These are phyloP conservation scores for Lydus trimaculatus DNA, from an alignment of 2,888 invertebrate species.

Conservation along the genomic window DNA sequence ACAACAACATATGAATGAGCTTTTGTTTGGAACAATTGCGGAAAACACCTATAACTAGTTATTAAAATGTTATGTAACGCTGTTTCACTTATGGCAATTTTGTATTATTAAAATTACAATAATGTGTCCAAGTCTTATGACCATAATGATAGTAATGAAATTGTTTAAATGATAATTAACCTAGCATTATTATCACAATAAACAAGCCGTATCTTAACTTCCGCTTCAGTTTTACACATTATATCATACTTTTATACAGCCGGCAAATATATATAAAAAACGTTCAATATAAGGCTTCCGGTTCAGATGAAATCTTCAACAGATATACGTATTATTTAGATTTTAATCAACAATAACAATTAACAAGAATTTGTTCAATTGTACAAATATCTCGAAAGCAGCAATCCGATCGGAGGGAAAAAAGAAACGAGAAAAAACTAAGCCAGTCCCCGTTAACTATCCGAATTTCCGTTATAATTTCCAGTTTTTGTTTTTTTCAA, in stretches of 20 bases:
- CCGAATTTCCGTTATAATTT: neutral
- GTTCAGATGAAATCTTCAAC: neutral
- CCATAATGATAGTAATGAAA: neutral
- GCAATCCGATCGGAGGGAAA: neutral
- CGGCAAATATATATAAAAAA: neutral
- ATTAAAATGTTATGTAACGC: constrained; percentile 2
- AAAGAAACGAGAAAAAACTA: too few relatives aligned
- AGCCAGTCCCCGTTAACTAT: too few relatives aligned
- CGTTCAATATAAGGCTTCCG: neutral
- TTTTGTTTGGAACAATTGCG: neutral
- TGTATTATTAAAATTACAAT: neutral
- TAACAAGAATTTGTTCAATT: neutral
- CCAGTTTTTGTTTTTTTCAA: too few relatives aligned
- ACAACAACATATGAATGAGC: neutral
- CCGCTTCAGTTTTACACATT: neutral
- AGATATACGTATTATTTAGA: too few relatives aligned
- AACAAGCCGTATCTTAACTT: constrained; percentile 2
- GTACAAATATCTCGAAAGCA: neutral
- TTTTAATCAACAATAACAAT: too few relatives aligned
- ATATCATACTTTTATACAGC: neutral
- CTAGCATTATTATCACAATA: neutral
- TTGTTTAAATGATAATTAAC: neutral
- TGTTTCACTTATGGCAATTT: neutral
- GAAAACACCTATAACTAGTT: neutral
- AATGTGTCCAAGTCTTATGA: neutral